These are phyloP conservation scores for Drosophila guanche DNA, from an alignment of 1,140 invertebrate species.

Conservation along the genomic window DNA sequence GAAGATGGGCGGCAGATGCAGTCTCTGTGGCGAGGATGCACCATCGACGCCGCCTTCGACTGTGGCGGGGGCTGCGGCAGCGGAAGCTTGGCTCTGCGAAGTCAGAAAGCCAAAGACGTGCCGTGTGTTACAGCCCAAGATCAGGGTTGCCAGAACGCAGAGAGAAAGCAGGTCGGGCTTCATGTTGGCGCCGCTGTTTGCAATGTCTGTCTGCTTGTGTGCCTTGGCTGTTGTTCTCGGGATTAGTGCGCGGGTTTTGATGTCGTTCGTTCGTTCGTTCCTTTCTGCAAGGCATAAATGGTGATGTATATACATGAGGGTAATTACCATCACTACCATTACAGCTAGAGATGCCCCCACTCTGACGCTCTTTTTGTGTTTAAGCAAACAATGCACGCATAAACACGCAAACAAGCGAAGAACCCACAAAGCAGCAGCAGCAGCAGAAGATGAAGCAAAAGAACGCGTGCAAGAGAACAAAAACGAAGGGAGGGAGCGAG, in stretches of 20 bases:
- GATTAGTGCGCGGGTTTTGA: constrained; percentile 49
- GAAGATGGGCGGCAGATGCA: constrained; percentile 20
- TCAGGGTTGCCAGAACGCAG: constrained; percentile 67
- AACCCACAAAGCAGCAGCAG: background rate
- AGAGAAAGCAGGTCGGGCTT: constrained; percentile 61
- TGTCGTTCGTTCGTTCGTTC: constrained; percentile 1
- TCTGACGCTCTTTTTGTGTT: constrained; percentile 48
- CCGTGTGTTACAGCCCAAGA: constrained; percentile 64
- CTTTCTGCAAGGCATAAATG: constrained; percentile 40
- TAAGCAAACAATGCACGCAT: constrained; percentile 56
- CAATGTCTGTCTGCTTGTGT: constrained; percentile 21
- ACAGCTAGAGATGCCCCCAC: constrained; percentile 4
- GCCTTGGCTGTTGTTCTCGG: constrained; percentile 48
- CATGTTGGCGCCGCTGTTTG: constrained; percentile 33
- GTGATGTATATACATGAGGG: constrained; percentile 60
- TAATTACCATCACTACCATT: constrained; percentile 73
- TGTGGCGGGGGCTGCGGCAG: background rate
- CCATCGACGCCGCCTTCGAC: constrained; percentile 10
- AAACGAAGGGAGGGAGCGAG: background rate
- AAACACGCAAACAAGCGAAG: constrained; percentile 37
- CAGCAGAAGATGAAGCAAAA: constrained; percentile 1
- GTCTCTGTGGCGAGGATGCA: constrained; percentile 17
- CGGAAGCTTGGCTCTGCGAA: constrained; percentile 15
- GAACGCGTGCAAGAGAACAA: no score
- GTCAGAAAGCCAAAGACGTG: constrained; percentile 67